Conservation (phyloP, 53 echinoderm and acorn worm genomes). For the Paracentrotus lividus region DNA sequence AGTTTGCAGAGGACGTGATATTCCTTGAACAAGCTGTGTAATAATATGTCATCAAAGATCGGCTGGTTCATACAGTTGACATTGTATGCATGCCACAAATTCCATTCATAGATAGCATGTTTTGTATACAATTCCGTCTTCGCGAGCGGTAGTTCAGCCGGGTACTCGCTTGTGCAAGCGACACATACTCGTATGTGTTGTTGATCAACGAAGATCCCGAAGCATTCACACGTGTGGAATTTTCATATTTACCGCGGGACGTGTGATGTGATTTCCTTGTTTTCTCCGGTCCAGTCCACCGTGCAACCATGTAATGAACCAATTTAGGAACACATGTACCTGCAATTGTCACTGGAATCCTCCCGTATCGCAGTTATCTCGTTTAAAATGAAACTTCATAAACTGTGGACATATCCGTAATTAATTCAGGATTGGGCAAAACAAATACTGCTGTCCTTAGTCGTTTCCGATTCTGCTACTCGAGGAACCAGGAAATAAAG, state of each 20-base stretch:
- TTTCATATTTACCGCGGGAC: slow-evolving; percentile 70
- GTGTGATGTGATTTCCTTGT: slow-evolving; percentile 36
- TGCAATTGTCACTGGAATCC: not conserved
- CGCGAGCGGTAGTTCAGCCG: not conserved
- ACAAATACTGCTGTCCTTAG: not conserved
- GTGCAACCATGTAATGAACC: not conserved
- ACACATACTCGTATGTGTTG: slow-evolving; percentile 15
- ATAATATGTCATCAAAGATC: slow-evolving; percentile 36
- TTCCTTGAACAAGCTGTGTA: slow-evolving; percentile 49
- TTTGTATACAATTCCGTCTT: slow-evolving; percentile 67
- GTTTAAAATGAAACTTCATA: not conserved
- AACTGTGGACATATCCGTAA: not conserved
- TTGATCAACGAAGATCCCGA: slow-evolving; percentile 14
- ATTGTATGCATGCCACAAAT: slow-evolving; percentile 72
- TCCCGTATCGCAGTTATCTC: not conserved
- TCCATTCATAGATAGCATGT: slow-evolving; percentile 72
- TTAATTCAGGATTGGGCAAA: slow-evolving; percentile 5
- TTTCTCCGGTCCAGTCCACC: not conserved
- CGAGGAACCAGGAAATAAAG: slow-evolving; percentile 47
- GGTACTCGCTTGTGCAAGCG: slow-evolving; percentile 19
- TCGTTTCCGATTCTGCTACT: not conserved
- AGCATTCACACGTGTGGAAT: slow-evolving; percentile 42
- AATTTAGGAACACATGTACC: slow-evolving; percentile 6
- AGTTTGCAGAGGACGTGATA: slow-evolving; percentile 26
- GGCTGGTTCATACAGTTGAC: slow-evolving; percentile 49